Conservation (phyloP, 2,888 invertebrate genomes). For the Apamea sordens region DNA sequence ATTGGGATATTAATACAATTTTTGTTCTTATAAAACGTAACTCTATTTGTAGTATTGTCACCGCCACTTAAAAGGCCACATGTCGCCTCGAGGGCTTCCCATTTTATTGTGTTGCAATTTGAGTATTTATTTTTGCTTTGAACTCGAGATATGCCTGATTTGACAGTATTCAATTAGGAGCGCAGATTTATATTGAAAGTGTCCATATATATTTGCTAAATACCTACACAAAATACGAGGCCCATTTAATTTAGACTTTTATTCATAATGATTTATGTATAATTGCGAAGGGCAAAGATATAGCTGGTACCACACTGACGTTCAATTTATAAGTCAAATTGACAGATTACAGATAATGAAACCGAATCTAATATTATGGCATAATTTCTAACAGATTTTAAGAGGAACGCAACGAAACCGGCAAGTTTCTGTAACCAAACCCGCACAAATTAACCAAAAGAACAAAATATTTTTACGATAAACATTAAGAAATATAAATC, state of each 20-base stretch:
- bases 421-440: not conserved
- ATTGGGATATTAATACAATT: slow-evolving; percentile 81
- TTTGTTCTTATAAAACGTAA: slow-evolving; percentile 86
- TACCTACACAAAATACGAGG: not conserved
- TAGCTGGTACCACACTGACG: no score
- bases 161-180: slow-evolving; percentile 45
- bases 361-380: not conserved
- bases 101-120: slow-evolving; percentile 81
- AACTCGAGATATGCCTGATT: slow-evolving; percentile 53
- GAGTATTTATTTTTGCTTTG: slow-evolving; percentile 72
- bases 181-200: slow-evolving; percentile 5
- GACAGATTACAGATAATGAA: not conserved
- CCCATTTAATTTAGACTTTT: not conserved
- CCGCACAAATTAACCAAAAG: not conserved
- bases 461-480: not conserved
- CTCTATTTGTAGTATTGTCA: slow-evolving; percentile 90
- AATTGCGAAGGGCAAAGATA: no score
- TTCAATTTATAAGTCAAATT: not conserved
- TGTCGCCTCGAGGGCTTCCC: slow-evolving; percentile 88
- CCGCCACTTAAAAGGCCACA: slow-evolving; percentile 89
- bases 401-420: not conserved
- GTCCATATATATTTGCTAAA: not conserved
- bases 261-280: not conserved
- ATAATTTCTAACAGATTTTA: not conserved
- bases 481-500: slow-evolving; percentile 24